These are phyloP conservation scores for Lutjanus campechanus DNA, from an alignment of 2,797 vertebrate species.

Conservation along the genomic window DNA sequence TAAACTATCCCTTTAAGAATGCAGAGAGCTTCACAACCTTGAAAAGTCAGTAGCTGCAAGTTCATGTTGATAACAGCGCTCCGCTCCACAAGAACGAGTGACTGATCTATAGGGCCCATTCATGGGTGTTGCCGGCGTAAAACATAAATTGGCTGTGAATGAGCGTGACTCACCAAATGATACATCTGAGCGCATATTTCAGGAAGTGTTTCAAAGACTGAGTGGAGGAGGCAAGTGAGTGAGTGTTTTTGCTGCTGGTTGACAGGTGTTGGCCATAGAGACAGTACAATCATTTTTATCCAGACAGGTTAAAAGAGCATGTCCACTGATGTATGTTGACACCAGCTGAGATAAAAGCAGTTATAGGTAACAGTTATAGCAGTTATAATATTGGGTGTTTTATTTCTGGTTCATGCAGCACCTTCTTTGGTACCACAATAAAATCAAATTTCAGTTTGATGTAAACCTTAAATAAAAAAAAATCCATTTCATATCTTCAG, in stretches of 20 bases:
- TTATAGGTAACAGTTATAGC: background rate
- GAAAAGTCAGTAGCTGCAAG: background rate
- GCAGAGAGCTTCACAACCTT: background rate
- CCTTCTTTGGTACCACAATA: background rate
- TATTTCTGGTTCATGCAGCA: background rate
- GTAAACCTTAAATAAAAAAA: conserved; percentile 1
- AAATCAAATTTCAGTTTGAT: conserved; percentile 8
- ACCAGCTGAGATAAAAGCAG: conserved; percentile 1
- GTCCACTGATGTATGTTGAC: background rate
- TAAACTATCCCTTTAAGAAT: too few relatives aligned
- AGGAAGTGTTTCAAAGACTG: background rate
- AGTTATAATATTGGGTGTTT: conserved; percentile 1
- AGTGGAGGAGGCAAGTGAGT: background rate
- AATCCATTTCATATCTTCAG: conserved; percentile 18
- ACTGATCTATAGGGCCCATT: background rate
- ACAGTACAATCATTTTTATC: background rate
- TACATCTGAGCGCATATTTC: background rate
- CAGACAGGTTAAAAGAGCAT: background rate
- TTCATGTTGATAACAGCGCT: background rate
- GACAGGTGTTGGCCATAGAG: background rate
- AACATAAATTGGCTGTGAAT: background rate
- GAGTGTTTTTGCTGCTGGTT: background rate
- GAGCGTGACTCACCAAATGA: conserved; percentile 2
- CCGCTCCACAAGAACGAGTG: background rate
- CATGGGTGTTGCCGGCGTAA: background rate